Percentiles rank a stretch among this genome's conserved stretches.
Evolutionary conservation across 1,140 invertebrate genomes (phyloP).

Genomic region (Ganaspis sp.): DNA sequence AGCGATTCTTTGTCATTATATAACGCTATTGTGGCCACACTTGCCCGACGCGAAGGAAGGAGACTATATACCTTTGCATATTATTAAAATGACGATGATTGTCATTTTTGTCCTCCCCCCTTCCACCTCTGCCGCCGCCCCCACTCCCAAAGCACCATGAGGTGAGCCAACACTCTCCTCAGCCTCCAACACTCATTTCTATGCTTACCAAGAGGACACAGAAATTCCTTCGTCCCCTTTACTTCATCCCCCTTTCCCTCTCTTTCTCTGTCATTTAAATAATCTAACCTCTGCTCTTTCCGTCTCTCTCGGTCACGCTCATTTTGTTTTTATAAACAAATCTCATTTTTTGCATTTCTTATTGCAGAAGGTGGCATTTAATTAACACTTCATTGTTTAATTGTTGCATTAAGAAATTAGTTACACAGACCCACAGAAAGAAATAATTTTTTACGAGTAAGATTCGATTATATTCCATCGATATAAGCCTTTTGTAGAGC

Average conservation of each 20-base stretch:
- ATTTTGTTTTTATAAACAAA: too few species aligned
- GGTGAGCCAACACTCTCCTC: constrained; percentile 43
- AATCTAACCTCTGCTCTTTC: constrained; percentile 36
- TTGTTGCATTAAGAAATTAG: background rate
- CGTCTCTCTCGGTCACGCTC: constrained; percentile 36
- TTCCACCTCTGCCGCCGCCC: constrained; percentile 38
- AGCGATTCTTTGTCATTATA: constrained; percentile 76
- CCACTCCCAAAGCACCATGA: constrained; percentile 35
- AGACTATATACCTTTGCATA: constrained; percentile 71
- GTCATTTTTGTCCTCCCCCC: constrained; percentile 72
- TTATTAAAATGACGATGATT: constrained; percentile 78
- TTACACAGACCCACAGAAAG: too few species aligned
- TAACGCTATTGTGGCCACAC: constrained; percentile 77
- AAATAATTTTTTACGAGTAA: too few species aligned
- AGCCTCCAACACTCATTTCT: constrained; percentile 46
- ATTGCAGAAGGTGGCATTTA: too few species aligned
- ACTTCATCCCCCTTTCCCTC: constrained; percentile 41
- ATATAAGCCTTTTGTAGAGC: too few species aligned
- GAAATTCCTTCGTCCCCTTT: constrained; percentile 43
- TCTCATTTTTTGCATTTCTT: too few species aligned
- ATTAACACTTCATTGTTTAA: too few species aligned
- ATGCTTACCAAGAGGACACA: background rate
- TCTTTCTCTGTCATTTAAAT: constrained; percentile 45
- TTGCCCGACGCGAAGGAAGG: constrained; percentile 71
- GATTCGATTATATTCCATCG: too few species aligned